Conservation (phyloP, 2,888 invertebrate genomes). For the Drosophila acutilabella region DNA sequence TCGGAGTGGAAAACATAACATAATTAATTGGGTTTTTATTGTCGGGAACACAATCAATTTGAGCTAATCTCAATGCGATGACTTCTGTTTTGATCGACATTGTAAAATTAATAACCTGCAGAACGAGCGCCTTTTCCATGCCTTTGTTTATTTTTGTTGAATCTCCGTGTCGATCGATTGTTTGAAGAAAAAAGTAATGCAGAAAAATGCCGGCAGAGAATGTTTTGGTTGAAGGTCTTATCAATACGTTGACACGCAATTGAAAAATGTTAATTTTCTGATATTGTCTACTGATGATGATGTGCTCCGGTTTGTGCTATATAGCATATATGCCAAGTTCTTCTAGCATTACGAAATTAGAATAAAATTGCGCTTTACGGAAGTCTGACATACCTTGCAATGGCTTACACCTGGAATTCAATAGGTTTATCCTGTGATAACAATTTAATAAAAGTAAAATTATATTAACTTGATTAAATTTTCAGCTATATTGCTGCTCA, state of each 20-base stretch:
- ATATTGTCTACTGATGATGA: conserved; percentile 40
- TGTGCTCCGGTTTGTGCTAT: conserved; percentile 13
- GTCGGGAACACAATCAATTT: conserved; percentile 33
- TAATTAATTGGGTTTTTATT: conserved; percentile 52
- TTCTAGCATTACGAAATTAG: conserved; percentile 65
- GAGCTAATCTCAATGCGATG: conserved; percentile 51
- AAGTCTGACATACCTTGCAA: conserved; percentile 51
- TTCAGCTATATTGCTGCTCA: conserved; percentile 31
- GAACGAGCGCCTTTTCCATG: conserved; percentile 7
- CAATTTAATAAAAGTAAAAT: not conserved
- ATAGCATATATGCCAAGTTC: conserved; percentile 68
- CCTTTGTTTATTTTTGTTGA: conserved; percentile 16
- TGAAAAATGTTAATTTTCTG: conserved; percentile 75
- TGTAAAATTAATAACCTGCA: conserved; percentile 44
- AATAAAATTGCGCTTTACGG: conserved; percentile 67
- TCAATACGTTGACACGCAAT: conserved; percentile 61
- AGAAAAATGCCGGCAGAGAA: conserved; percentile 45
- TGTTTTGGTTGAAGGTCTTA: conserved; percentile 62
- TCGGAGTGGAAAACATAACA: conserved; percentile 27
- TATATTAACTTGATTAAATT: not conserved
- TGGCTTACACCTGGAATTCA: conserved; percentile 26
- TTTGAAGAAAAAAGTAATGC: conserved; percentile 50
- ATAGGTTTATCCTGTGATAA: conserved; percentile 35
- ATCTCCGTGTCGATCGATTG: conserved; percentile 46
- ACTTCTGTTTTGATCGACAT: conserved; percentile 20